A percentile compares a stretch with the other conserved stretches of the same genome.
Evolutionary conservation across 1,140 invertebrate species (phyloP).

Genomic region (Hyles euphorbiae): DNA sequence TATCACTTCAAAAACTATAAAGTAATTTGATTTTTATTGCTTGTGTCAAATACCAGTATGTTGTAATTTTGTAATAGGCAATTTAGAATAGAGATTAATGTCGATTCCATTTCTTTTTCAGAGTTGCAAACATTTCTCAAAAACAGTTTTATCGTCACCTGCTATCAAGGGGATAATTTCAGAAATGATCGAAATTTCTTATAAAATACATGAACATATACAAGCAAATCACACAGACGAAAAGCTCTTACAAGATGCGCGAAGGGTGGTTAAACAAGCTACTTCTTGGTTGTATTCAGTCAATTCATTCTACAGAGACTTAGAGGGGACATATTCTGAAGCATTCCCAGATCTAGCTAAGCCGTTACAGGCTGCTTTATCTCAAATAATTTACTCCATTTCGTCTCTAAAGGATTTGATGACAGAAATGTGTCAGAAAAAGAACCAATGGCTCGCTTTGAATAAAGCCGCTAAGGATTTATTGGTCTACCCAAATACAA

Average conservation of each 20-base stretch:
- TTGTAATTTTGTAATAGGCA: no score
- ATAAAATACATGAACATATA: constrained; percentile 35
- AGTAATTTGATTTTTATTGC: no score
- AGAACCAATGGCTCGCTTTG: constrained; percentile 40
- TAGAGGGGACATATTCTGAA: constrained; percentile 74
- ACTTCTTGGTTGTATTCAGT: constrained; percentile 77
- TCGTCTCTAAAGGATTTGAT: constrained; percentile 67
- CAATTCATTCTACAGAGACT: constrained; percentile 75
- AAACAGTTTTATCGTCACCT: constrained; percentile 54
- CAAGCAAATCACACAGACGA: constrained; percentile 28
- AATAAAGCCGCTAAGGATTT: constrained; percentile 40
- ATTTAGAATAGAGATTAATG: no score
- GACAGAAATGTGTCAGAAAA: constrained; percentile 55
- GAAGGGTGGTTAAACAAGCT: constrained; percentile 64
- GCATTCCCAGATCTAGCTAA: constrained; percentile 82
- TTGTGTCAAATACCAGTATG: no score
- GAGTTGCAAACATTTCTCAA: constrained; percentile 65
- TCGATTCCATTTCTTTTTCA: constrained; percentile 28
- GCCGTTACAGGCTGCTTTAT: constrained; percentile 77
- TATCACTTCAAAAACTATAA: no score
- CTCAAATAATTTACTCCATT: constrained; percentile 78
- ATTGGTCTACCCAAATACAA: constrained; percentile 68
- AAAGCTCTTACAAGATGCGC: constrained; percentile 32
- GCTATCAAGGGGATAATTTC: constrained; percentile 37
- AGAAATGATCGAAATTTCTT: constrained; percentile 37